Evolutionary conservation across 2,113 vertebrate genomes (phyloP).

Genomic region (Pomatostomus ruficeps): DNA sequence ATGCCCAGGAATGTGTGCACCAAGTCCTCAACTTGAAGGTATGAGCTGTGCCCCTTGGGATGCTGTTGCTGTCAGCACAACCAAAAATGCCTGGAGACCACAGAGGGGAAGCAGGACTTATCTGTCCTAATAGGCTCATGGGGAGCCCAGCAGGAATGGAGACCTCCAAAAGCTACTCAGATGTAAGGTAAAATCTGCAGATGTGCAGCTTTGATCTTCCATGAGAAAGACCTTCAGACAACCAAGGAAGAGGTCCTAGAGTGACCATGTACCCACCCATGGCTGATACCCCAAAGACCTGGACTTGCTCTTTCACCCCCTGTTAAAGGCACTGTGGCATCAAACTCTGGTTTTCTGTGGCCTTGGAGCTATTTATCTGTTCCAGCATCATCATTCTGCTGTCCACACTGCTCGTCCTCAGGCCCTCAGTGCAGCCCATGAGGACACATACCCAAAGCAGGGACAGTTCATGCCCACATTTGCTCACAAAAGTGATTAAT

Average conservation of each 20-base stretch:
- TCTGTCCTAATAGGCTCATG: background rate
- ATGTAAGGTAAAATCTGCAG: rapidly evolving
- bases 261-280: rapidly evolving
- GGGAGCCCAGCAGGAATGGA: background rate
- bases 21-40: background rate
- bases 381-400: background rate
- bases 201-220: background rate
- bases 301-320: background rate
- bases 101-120: background rate
- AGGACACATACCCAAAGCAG: rapidly evolving
- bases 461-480: background rate
- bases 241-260: background rate
- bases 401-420: background rate
- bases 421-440: background rate
- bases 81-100: background rate
- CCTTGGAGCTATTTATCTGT: background rate
- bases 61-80: background rate
- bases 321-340: background rate
- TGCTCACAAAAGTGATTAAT: rapidly evolving
- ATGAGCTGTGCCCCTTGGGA: background rate
- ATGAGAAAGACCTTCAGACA: background rate
- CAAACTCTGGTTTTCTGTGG: background rate
- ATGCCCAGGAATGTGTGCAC: rapidly evolving
- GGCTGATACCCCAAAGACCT: background rate
- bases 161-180: background rate